These are phyloP conservation scores for Tyrophagus putrescentiae DNA, from an alignment of 1,140 invertebrate species.

Conservation along the genomic window DNA sequence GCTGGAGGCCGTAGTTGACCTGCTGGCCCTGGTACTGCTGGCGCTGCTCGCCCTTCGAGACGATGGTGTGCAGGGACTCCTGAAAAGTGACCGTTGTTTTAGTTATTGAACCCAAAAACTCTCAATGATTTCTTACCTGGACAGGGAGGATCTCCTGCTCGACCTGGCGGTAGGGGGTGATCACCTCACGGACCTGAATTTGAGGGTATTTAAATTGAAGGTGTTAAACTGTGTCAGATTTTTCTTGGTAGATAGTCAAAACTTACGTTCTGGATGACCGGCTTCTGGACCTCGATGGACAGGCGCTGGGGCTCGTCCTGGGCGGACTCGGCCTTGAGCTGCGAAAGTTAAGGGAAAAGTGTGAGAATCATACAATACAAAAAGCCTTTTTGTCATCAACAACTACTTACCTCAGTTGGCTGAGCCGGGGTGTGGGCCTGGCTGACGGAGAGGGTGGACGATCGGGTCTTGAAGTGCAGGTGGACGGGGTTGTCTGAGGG, in stretches of 20 bases:
- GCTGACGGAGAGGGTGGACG: neutral
- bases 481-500: constrained; percentile 10
- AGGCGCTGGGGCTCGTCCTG: neutral
- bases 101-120: neutral
- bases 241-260: no score
- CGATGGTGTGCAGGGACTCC: neutral
- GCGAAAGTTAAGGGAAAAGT: no score
- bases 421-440: neutral
- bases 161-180: constrained; percentile 12
- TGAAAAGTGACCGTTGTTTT: neutral
- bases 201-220: no score
- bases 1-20: neutral
- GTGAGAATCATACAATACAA: no score
- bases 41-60: neutral
- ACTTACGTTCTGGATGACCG: constrained; percentile 16
- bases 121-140: constrained; percentile 1
- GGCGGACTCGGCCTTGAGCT: neutral
- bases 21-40: neutral
- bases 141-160: constrained; percentile 15
- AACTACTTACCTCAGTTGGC: no score
- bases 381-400: no score
- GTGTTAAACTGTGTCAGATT: no score
- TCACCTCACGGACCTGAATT: constrained; percentile 12
- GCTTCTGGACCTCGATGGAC: constrained; percentile 12
- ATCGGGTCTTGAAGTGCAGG: constrained; percentile 14